Percentiles rank a stretch among this genome's conserved stretches.
Conservation (phyloP, 2,113 vertebrate genomes). For the Eudyptes chrysolophus region DNA sequence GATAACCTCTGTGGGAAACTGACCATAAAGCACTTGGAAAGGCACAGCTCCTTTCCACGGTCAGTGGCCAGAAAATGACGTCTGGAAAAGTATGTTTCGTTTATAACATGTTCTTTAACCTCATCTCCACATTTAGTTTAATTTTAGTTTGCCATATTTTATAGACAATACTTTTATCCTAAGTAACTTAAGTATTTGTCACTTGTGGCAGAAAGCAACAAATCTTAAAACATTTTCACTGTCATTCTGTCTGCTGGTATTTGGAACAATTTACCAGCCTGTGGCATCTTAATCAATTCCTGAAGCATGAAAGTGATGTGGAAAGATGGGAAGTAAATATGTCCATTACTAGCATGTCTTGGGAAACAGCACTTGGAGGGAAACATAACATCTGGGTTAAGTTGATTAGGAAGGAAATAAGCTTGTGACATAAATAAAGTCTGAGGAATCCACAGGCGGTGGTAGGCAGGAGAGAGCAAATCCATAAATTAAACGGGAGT, state of each 20-base stretch:
- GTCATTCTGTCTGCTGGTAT: not conserved
- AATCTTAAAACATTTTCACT: not conserved
- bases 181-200: not conserved
- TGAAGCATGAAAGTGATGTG: not conserved
- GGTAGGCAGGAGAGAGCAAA: not conserved
- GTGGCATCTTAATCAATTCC: not conserved
- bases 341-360: not conserved
- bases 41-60: not conserved
- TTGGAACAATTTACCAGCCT: not conserved
- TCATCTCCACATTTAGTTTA: not conserved
- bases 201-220: not conserved
- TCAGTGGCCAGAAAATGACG: not conserved
- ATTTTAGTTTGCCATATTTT: not conserved
- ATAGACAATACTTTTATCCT: not conserved
- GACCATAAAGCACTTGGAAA: not conserved
- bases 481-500: not conserved
- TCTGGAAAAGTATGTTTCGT: not conserved
- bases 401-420: not conserved
- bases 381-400: not conserved
- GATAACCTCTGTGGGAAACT: conserved; percentile 9
- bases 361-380: not conserved
- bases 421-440: not conserved
- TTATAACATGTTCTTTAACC: not conserved
- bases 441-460: not conserved
- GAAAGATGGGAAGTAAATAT: not conserved